These are phyloP conservation scores for Physella acuta DNA, from an alignment of 1,140 invertebrate species.

Conservation along the genomic window DNA sequence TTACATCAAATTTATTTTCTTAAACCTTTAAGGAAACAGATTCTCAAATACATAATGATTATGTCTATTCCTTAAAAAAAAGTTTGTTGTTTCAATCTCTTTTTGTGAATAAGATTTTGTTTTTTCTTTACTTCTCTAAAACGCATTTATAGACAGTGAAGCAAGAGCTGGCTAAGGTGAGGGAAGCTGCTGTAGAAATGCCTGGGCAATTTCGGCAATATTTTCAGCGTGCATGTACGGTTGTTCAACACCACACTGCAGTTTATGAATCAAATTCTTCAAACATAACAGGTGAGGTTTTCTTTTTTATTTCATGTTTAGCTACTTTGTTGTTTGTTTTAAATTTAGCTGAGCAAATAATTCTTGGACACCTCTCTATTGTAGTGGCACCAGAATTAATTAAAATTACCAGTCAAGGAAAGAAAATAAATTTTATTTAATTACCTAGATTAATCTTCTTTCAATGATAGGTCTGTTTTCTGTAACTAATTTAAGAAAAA, in stretches of 20 bases:
- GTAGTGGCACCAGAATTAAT: not conserved
- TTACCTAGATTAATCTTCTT: too few species aligned
- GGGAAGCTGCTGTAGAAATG: slow-evolving; percentile 38
- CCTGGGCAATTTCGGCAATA: slow-evolving; percentile 40
- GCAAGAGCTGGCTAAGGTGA: slow-evolving; percentile 37
- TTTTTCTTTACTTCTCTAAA: too few species aligned
- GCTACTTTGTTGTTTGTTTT: not conserved
- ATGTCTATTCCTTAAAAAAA: too few species aligned
- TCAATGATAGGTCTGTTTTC: too few species aligned
- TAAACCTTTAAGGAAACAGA: too few species aligned
- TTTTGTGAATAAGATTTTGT: too few species aligned
- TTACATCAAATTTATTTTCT: too few species aligned
- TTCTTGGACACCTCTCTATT: not conserved
- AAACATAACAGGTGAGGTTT: slow-evolving; percentile 38
- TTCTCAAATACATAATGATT: too few species aligned
- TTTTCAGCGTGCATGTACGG: slow-evolving; percentile 37
- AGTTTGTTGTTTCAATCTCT: too few species aligned
- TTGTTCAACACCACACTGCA: slow-evolving; percentile 40
- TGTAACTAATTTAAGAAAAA: too few species aligned
- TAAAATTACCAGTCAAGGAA: too few species aligned
- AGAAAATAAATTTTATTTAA: too few species aligned
- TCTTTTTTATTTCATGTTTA: not conserved
- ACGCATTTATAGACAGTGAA: slow-evolving; percentile 32
- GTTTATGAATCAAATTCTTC: slow-evolving; percentile 43
- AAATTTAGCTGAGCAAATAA: not conserved